Percentiles rank a stretch among this genome's conserved stretches.
Evolutionary conservation across 1,140 invertebrate species (phyloP).

Genomic region (Drosophila pectinifera): DNA sequence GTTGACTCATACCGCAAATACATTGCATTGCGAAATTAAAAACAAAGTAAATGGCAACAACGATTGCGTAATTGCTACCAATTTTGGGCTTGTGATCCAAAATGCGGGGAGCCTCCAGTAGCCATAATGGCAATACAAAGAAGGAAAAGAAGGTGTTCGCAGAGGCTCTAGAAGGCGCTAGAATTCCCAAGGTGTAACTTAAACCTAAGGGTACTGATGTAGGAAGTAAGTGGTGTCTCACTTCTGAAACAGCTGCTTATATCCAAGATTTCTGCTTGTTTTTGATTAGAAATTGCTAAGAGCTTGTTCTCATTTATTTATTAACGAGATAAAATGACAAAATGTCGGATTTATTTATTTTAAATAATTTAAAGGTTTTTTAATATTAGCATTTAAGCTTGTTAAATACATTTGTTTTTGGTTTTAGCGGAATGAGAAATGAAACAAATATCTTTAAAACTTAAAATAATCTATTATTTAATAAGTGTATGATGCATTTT

Average conservation of each 20-base stretch:
- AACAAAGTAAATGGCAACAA: conserved; percentile 16
- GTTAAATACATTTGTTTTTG: too few relatives aligned
- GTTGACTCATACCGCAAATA: conserved; percentile 29
- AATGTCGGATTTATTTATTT: too few relatives aligned
- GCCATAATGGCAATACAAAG: neutral
- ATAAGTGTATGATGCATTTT: too few relatives aligned
- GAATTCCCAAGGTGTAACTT: neutral
- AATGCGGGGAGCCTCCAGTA: neutral
- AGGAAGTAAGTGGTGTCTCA: neutral
- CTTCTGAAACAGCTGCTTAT: neutral
- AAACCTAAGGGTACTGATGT: neutral
- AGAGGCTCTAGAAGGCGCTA: neutral
- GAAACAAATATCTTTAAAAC: too few relatives aligned
- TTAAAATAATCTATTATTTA: too few relatives aligned
- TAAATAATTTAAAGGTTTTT: too few relatives aligned
- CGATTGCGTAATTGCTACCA: conserved; percentile 73
- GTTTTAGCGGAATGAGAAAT: too few relatives aligned
- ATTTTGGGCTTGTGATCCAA: conserved; percentile 57
- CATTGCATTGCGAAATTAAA: conserved; percentile 21
- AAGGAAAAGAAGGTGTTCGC: neutral
- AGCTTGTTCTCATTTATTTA: neutral
- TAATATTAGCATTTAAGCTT: too few relatives aligned
- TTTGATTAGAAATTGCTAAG: too few relatives aligned
- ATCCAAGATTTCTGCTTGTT: neutral
- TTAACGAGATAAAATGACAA: neutral